phyloP scores from a whole-genome alignment of 2,888 invertebrate genomes.

The Spisula subtruncata region DNA sequence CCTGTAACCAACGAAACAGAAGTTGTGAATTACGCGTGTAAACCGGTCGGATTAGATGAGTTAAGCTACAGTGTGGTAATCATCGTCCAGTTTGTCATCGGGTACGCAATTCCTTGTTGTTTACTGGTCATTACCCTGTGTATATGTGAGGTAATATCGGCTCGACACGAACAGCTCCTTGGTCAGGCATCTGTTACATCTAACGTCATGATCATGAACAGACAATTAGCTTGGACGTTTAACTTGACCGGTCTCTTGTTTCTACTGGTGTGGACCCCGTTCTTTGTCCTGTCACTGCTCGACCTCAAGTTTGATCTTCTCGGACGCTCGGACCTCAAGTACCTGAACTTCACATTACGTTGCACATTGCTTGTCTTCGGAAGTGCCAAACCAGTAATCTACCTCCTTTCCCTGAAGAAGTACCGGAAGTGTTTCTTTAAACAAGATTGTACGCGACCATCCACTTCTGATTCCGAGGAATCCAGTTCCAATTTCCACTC shows the following conservation, averaged over 20 bases:
- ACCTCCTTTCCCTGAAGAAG: conserved; percentile 54
- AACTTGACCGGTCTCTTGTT: conserved; percentile 53
- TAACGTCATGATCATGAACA: conserved; percentile 44
- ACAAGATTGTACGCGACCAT: no score
- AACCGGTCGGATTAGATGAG: conserved; percentile 37
- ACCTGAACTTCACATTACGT: conserved; percentile 55
- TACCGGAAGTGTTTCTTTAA: conserved; percentile 42
- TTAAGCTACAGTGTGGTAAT: conserved; percentile 13
- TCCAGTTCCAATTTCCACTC: no score
- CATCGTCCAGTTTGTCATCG: conserved; percentile 49
- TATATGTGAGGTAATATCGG: conserved; percentile 41
- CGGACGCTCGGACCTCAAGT: background rate
- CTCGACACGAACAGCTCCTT: conserved; percentile 31
- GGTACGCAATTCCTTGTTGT: conserved; percentile 48
- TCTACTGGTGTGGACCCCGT: conserved; percentile 65
- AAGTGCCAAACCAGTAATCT: conserved; percentile 65
- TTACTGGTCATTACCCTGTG: conserved; percentile 40
- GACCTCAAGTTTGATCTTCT: conserved; percentile 36
- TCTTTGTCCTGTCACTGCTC: conserved; percentile 61
- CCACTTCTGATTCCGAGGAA: no score
- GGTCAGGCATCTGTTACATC: conserved; percentile 17
- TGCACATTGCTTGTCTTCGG: conserved; percentile 66
- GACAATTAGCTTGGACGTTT: conserved; percentile 56
- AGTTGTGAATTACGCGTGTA: conserved; percentile 35
- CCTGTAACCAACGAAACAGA: background rate